These are phyloP conservation scores for Loris lydekkerianus DNA, from an alignment of 2,797 vertebrate genomes.

Conservation along the genomic window DNA sequence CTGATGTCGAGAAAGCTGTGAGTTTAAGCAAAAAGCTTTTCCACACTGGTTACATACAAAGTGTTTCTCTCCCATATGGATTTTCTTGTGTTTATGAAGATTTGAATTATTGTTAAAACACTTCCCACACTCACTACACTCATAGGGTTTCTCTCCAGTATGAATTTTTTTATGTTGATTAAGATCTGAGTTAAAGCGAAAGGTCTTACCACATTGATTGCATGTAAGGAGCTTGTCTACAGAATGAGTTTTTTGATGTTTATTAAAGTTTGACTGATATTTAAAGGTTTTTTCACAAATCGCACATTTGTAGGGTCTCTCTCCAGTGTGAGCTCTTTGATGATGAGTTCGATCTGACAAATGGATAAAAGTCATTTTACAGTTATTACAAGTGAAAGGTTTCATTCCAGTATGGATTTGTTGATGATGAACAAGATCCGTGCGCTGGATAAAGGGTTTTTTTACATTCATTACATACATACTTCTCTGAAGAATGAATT, in stretches of 20 bases:
- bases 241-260: slow-evolving; percentile 54
- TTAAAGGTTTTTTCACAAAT: slow-evolving; percentile 48
- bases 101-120: slow-evolving; percentile 58
- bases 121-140: slow-evolving; percentile 63
- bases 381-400: not conserved
- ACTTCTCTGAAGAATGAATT: slow-evolving; percentile 41
- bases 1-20: slow-evolving; percentile 48
- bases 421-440: slow-evolving; percentile 48
- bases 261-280: slow-evolving; percentile 4
- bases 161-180: slow-evolving; percentile 44
- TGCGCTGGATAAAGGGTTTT: slow-evolving; percentile 17
- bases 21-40: slow-evolving; percentile 67
- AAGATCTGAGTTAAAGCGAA: not conserved
- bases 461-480: slow-evolving; percentile 20
- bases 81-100: slow-evolving; percentile 63
- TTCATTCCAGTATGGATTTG: not conserved
- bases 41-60: slow-evolving; percentile 56
- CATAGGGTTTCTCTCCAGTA: slow-evolving; percentile 38
- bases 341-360: slow-evolving; percentile 34
- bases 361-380: slow-evolving; percentile 50
- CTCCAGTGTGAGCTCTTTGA: slow-evolving; percentile 7
- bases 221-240: slow-evolving; percentile 34
- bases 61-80: slow-evolving; percentile 56
- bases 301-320: slow-evolving; percentile 38
- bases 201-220: slow-evolving; percentile 34